Evolutionary conservation across 2,113 vertebrate genomes (phyloP).

Genomic region (Calyptommatus sinebrachiatus): DNA sequence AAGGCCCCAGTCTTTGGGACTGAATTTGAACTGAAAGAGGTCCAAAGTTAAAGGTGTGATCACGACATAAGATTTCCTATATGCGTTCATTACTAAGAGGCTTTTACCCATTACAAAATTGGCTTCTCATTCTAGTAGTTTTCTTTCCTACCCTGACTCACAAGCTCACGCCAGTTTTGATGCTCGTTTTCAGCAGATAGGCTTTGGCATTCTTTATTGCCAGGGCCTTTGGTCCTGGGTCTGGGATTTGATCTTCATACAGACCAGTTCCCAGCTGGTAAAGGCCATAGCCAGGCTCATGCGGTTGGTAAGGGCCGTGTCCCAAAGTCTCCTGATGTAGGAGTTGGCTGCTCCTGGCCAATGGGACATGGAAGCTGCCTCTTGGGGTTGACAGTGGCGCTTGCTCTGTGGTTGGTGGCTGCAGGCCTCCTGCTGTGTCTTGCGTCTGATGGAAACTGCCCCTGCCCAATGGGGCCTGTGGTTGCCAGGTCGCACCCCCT

Average conservation of each 20-base stretch:
- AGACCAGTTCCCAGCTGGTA: conserved; percentile 24
- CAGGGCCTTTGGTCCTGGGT: conserved; percentile 37
- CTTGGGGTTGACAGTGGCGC: fast-evolving
- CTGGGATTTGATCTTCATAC: conserved; percentile 14
- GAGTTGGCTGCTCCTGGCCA: not conserved
- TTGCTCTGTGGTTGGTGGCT: not conserved
- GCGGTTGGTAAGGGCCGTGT: conserved; percentile 51
- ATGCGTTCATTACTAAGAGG: not conserved
- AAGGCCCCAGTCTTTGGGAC: no score
- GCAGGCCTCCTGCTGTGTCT: not conserved
- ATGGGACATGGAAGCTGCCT: not conserved
- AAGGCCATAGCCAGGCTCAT: conserved; percentile 51
- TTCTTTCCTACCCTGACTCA: conserved; percentile 67
- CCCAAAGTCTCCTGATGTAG: not conserved
- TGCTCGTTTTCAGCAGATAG: conserved; percentile 72
- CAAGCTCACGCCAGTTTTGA: conserved; percentile 79
- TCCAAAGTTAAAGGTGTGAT: no score
- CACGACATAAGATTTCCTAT: not conserved
- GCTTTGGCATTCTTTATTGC: conserved; percentile 77
- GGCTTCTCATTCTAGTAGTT: not conserved
- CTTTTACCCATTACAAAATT: not conserved
- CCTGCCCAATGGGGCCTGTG: not conserved
- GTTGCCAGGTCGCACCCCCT: fast-evolving
- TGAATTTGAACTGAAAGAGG: no score
- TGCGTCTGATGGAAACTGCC: fast-evolving